Percentiles rank a stretch among this genome's conserved stretches.
These are phyloP conservation scores for Lysandra coridon DNA, from an alignment of 2,888 invertebrate genomes.

Conservation along the genomic window DNA sequence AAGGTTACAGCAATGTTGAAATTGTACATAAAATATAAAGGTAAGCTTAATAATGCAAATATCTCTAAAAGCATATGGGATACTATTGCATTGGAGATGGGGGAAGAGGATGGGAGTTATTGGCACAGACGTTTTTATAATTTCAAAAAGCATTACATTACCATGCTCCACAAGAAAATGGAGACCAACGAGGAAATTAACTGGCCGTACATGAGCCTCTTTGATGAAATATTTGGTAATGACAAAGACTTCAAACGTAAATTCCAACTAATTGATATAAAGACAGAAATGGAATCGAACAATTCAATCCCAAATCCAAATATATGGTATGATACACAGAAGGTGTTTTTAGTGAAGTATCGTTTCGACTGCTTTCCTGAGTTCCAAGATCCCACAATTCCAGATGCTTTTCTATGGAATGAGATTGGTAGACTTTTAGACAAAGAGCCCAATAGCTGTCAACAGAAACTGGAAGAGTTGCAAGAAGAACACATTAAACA, in stretches of 20 bases:
- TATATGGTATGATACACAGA: slow-evolving; percentile 61
- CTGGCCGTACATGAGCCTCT: slow-evolving; percentile 67
- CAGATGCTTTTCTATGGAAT: slow-evolving; percentile 67
- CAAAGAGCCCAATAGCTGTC: slow-evolving; percentile 59
- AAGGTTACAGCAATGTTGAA: slow-evolving; percentile 63
- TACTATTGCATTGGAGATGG: slow-evolving; percentile 62
- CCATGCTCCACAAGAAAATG: slow-evolving; percentile 56
- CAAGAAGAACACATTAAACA: slow-evolving; percentile 54
- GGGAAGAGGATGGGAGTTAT: slow-evolving; percentile 62
- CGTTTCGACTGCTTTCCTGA: slow-evolving; percentile 68
- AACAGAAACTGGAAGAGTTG: slow-evolving; percentile 55
- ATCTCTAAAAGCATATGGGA: slow-evolving; percentile 65
- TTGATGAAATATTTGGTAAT: slow-evolving; percentile 63
- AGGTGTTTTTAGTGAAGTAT: slow-evolving; percentile 65
- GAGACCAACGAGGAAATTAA: slow-evolving; percentile 50
- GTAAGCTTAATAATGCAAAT: slow-evolving; percentile 53
- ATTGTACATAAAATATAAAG: slow-evolving; percentile 61
- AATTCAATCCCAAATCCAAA: slow-evolving; percentile 38
- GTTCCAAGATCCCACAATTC: slow-evolving; percentile 66
- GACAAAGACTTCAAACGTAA: slow-evolving; percentile 60
- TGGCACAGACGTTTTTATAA: slow-evolving; percentile 71
- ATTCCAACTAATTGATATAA: slow-evolving; percentile 34
- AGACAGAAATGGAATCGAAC: slow-evolving; percentile 34
- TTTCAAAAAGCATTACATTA: slow-evolving; percentile 67
- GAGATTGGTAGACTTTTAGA: slow-evolving; percentile 67